Conservation (phyloP, 2,888 invertebrate species). For the Harpalus rufipes region DNA sequence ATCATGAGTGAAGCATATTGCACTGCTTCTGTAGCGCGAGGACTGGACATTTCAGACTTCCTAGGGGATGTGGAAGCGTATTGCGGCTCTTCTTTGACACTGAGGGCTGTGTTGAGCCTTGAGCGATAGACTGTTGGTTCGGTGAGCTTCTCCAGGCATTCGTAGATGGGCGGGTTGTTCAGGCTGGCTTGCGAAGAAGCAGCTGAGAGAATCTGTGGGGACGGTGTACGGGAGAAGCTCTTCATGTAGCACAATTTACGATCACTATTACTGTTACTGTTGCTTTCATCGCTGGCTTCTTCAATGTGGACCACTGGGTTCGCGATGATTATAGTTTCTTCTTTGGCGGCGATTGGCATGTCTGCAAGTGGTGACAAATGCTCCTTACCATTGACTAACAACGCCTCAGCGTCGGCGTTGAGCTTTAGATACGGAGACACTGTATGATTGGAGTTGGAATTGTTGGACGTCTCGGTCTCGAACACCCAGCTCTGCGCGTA, state of each 20-base stretch:
- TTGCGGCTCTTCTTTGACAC: conserved; percentile 72
- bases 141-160: conserved; percentile 77
- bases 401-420: conserved; percentile 63
- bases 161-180: conserved; percentile 76
- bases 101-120: conserved; percentile 75
- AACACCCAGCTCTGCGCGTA: conserved; percentile 79
- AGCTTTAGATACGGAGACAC: conserved; percentile 74
- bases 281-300: conserved; percentile 76
- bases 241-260: conserved; percentile 78
- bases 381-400: conserved; percentile 66
- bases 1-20: conserved; percentile 78
- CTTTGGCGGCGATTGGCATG: conserved; percentile 29
- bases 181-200: conserved; percentile 77
- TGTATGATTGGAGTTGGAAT: conserved; percentile 71
- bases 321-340: conserved; percentile 72
- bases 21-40: conserved; percentile 75
- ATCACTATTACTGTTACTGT: conserved; percentile 76
- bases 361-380: conserved; percentile 9
- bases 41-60: conserved; percentile 73
- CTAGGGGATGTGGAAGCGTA: conserved; percentile 74
- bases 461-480: conserved; percentile 74
- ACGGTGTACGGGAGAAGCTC: conserved; percentile 78
- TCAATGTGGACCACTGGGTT: conserved; percentile 77
- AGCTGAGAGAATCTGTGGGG: conserved; percentile 77
- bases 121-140: conserved; percentile 77